phyloP scores from a whole-genome alignment of 1,140 invertebrate genomes.

The Littorina saxatilis region DNA sequence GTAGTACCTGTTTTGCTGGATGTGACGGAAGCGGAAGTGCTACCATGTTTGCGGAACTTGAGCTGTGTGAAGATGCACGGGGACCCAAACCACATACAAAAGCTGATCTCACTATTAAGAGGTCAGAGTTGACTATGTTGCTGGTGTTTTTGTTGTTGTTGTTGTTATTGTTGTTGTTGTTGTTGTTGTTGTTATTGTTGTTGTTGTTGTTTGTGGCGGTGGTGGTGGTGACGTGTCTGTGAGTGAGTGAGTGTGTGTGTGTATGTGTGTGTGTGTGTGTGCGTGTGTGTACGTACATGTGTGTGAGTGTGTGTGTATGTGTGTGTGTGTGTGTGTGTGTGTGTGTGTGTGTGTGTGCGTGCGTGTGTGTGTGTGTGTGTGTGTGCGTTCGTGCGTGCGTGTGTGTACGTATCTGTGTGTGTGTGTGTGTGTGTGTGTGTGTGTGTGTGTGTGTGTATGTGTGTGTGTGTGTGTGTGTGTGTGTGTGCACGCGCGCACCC shows the following conservation, averaged over 20 bases:
- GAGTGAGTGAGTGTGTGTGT: not conserved
- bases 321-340: no score
- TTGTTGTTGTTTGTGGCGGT: not conserved
- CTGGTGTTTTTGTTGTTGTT: no score
- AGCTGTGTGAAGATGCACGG: not conserved
- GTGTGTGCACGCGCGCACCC: no score
- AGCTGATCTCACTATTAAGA: not conserved
- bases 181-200: no score
- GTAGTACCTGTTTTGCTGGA: not conserved
- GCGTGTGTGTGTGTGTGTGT: not conserved
- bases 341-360: not conserved
- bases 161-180: not conserved
- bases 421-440: no score
- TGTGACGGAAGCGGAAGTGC: slow-evolving; percentile 9
- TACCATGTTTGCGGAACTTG: not conserved
- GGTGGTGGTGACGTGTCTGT: not conserved
- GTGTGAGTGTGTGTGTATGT: no score
- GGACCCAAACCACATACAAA: not conserved
- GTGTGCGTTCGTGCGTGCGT: no score
- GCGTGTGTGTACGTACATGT: not conserved
- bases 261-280: not conserved
- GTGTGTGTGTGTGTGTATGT: not conserved
- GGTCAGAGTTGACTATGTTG: not conserved
- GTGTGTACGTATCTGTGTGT: no score
- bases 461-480: not conserved